Evolutionary conservation across 2,888 invertebrate species (phyloP).

Genomic region (Diploptera punctata): DNA sequence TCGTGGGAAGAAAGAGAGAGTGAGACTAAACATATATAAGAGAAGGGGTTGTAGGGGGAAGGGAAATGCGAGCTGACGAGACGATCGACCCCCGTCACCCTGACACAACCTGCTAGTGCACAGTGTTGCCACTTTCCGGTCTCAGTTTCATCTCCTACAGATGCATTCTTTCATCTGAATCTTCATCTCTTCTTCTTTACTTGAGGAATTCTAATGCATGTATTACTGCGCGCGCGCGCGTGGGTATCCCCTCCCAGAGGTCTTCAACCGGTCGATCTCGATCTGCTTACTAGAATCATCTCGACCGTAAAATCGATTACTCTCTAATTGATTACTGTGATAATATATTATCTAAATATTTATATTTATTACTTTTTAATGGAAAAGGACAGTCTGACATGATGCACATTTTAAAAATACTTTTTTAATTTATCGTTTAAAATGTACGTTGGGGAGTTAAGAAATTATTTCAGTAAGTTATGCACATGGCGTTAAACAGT

Average conservation of each 20-base stretch:
- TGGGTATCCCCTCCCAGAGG: background rate
- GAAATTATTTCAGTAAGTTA: too few relatives aligned
- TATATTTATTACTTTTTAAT: too few relatives aligned
- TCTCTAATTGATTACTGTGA: too few relatives aligned
- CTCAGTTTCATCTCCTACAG: slow-evolving; percentile 2
- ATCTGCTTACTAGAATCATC: too few relatives aligned
- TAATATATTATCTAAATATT: too few relatives aligned
- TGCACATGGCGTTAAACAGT: too few relatives aligned
- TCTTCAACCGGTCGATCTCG: too few relatives aligned
- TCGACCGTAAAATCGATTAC: too few relatives aligned
- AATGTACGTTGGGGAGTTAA: too few relatives aligned
- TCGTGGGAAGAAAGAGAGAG: background rate
- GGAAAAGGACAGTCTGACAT: too few relatives aligned
- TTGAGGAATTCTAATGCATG: background rate
- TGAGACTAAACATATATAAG: background rate
- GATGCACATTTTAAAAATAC: too few relatives aligned
- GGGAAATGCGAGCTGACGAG: background rate
- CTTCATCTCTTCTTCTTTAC: background rate
- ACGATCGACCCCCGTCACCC: slow-evolving; percentile 10
- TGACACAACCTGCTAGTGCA: background rate
- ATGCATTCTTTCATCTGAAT: slow-evolving; percentile 13
- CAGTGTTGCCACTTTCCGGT: background rate
- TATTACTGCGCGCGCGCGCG: background rate
- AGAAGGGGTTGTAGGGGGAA: background rate
- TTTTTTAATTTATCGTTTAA: too few relatives aligned